Percentiles rank a stretch among this genome's conserved stretches.
phyloP scores from a whole-genome alignment of 2,888 invertebrate genomes.

The Synergus itoensis region DNA sequence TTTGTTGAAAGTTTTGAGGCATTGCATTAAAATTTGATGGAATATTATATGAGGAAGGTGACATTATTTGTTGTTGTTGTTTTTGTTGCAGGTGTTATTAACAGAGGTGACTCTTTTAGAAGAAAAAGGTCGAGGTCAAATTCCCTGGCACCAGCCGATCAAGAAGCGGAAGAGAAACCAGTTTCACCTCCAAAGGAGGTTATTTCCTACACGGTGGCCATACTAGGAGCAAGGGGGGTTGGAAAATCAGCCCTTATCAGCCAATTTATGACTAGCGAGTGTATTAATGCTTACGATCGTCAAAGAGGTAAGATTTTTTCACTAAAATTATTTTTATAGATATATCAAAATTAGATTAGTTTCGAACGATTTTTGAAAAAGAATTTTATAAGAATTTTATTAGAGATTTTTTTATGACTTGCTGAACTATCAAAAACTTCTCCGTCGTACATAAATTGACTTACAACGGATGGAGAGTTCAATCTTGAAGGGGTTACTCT shows the following conservation, averaged over 20 bases:
- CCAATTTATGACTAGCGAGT: conserved; percentile 94
- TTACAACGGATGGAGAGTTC: conserved; percentile 20
- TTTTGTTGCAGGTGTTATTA: conserved; percentile 90
- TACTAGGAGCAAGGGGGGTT: conserved; percentile 80
- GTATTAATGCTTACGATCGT: conserved; percentile 95
- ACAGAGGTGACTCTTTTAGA: conserved; percentile 95
- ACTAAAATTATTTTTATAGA: not conserved
- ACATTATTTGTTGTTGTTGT: conserved; percentile 9
- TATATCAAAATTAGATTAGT: not conserved
- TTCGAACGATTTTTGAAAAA: not conserved
- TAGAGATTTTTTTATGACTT: not conserved
- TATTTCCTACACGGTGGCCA: conserved; percentile 82
- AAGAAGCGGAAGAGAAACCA: conserved; percentile 61
- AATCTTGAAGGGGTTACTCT: conserved; percentile 13
- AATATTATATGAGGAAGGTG: not conserved
- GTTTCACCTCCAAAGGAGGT: conserved; percentile 76
- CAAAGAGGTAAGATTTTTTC: conserved; percentile 83
- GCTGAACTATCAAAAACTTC: not conserved
- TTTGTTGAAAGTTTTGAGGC: too few species aligned
- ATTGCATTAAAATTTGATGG: too few species aligned
- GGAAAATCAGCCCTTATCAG: conserved; percentile 82
- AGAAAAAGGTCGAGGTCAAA: conserved; percentile 91
- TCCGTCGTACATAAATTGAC: not conserved
- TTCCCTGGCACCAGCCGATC: conserved; percentile 84
- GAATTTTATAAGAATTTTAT: not conserved